Evolutionary conservation across 2,113 vertebrate genomes (phyloP).

Genomic region (Oreochromis aureus): DNA sequence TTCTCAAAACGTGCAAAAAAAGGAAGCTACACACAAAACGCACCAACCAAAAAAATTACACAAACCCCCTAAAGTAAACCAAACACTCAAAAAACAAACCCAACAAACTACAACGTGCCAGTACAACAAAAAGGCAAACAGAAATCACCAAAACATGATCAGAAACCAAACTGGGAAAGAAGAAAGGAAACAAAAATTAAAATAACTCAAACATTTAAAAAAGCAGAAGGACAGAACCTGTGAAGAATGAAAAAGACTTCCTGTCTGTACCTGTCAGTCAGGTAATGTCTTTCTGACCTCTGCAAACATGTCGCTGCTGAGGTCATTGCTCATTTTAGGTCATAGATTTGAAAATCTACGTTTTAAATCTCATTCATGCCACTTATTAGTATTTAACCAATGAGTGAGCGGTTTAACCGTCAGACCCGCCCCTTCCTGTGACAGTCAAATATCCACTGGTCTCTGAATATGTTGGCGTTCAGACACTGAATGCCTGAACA

Average conservation of each 20-base stretch:
- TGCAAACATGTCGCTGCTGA: background rate
- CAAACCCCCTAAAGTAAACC: background rate
- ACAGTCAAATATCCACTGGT: background rate
- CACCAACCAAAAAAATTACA: background rate
- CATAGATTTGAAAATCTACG: background rate
- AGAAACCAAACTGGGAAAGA: background rate
- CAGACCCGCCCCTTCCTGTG: background rate
- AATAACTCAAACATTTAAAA: background rate
- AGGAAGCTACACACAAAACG: background rate
- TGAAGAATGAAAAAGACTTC: background rate
- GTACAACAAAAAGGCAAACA: background rate
- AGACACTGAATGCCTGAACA: background rate
- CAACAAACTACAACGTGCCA: background rate
- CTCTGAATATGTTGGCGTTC: background rate
- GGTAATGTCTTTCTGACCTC: background rate
- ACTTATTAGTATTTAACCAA: background rate
- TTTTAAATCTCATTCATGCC: background rate
- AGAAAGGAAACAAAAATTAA: background rate
- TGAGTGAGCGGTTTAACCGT: background rate
- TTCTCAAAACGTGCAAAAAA: background rate
- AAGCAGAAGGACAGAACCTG: background rate
- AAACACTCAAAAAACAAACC: background rate
- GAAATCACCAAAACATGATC: background rate
- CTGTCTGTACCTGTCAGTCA: background rate
- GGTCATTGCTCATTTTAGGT: background rate